Evolutionary conservation across 2,113 vertebrate species (phyloP).

Genomic region (Bos indicus): DNA sequence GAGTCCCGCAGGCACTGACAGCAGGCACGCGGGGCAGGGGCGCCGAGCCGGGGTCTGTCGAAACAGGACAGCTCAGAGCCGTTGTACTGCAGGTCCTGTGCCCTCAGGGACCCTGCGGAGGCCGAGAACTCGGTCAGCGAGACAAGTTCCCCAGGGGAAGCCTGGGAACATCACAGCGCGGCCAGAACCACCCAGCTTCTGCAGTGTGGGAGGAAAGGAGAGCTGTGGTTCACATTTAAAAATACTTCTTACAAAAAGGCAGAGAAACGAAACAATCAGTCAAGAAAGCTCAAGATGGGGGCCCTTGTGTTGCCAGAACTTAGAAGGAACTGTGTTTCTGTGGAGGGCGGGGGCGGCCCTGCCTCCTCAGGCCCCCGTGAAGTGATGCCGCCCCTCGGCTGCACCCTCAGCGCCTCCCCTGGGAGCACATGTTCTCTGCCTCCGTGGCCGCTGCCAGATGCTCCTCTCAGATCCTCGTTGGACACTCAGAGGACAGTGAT

Average conservation of each 20-base stretch:
- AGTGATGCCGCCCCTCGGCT: background rate
- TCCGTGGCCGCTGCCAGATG: background rate
- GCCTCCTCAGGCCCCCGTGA: background rate
- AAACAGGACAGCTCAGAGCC: constrained; percentile 92
- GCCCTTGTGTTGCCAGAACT: background rate
- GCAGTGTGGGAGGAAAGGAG: background rate
- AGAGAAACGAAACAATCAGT: background rate
- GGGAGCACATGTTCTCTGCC: fast-evolving
- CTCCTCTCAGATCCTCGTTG: background rate
- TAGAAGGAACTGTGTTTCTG: background rate
- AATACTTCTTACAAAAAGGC: background rate
- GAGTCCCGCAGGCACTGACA: constrained; percentile 87
- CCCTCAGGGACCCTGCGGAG: constrained; percentile 82
- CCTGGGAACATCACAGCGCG: fast-evolving
- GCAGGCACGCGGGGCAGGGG: constrained; percentile 82
- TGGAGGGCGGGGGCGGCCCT: background rate
- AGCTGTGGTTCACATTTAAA: background rate
- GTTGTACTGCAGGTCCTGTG: constrained; percentile 88
- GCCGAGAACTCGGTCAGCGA: background rate
- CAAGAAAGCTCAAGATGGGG: background rate
- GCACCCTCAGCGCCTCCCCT: background rate
- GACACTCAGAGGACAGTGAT: fast-evolving
- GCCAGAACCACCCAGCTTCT: background rate
- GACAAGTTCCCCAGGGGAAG: background rate
- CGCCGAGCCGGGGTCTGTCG: constrained; percentile 83